Conservation (phyloP, 2,888 invertebrate genomes). For the Tetheella fluctuosa region DNA sequence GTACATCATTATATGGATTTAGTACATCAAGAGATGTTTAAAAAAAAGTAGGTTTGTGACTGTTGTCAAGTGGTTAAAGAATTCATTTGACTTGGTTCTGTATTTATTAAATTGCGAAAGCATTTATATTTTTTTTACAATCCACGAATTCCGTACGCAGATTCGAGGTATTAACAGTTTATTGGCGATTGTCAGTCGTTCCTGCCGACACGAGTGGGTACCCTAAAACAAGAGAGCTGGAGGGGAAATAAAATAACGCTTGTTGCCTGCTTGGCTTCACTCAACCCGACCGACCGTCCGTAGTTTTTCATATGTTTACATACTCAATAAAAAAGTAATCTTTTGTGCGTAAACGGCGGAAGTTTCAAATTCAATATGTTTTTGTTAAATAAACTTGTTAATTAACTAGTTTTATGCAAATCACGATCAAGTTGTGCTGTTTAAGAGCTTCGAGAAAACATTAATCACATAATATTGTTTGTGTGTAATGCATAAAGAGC, state of each 20-base stretch:
- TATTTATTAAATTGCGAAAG: no score
- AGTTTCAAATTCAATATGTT: constrained; percentile 14
- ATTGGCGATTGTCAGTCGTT: background rate
- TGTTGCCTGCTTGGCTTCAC: background rate
- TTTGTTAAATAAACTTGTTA: constrained; percentile 60
- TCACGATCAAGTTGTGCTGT: constrained; percentile 68
- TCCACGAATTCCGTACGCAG: no score
- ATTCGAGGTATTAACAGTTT: no score
- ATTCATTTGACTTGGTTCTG: no score
- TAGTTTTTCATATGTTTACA: constrained; percentile 5
- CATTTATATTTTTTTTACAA: no score
- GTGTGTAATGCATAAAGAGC: constrained; percentile 68
- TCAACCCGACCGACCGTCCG: background rate
- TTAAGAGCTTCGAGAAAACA: constrained; percentile 69
- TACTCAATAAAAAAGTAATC: background rate
- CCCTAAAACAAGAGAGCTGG: constrained; percentile 1
- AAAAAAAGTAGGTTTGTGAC: no score
- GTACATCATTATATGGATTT: background rate
- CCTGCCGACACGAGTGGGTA: background rate
- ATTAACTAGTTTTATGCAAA: constrained; percentile 80
- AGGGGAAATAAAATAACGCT: background rate
- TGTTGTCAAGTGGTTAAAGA: no score
- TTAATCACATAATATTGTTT: constrained; percentile 81
- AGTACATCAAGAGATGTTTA: no score
- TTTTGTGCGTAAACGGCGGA: constrained; percentile 6